These are phyloP conservation scores for Irena cyanogastra DNA, from an alignment of 2,113 vertebrate species.

Conservation along the genomic window DNA sequence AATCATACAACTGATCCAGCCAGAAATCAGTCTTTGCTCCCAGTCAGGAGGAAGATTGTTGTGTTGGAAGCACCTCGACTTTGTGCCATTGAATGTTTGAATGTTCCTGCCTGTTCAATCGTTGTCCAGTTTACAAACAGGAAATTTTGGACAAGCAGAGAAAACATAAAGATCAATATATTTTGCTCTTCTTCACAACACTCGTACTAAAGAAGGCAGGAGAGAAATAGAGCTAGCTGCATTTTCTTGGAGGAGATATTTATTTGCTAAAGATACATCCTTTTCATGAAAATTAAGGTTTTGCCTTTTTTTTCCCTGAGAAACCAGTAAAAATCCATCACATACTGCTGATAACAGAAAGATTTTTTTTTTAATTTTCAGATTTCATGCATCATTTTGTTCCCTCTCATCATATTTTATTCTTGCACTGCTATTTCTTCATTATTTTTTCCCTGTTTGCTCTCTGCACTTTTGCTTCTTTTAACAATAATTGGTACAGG, in stretches of 20 bases:
- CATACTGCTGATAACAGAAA: not conserved
- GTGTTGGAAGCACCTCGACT: not conserved
- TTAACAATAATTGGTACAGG: not conserved
- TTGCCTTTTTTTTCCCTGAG: not conserved
- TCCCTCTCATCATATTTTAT: not conserved
- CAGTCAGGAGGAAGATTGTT: not conserved
- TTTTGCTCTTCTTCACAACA: not conserved
- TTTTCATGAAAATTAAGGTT: not conserved
- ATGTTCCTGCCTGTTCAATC: rapidly evolving
- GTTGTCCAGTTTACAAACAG: not conserved
- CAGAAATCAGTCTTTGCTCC: not conserved
- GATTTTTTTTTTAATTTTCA: not conserved
- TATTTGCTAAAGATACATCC: not conserved
- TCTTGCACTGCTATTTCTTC: not conserved
- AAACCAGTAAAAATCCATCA: not conserved
- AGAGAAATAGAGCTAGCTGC: not conserved
- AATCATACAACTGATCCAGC: not conserved
- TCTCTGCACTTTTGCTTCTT: not conserved
- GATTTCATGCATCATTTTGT: not conserved
- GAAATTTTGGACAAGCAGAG: not conserved
- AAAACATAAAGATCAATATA: not conserved
- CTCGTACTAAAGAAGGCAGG: not conserved
- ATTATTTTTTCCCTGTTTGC: not conserved
- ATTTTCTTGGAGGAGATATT: not conserved
- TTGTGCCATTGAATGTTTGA: rapidly evolving